Percentiles rank a stretch among this genome's conserved stretches.
These are phyloP conservation scores for Hypotaenidia philippensis DNA, from an alignment of 2,797 vertebrate genomes.

Conservation along the genomic window DNA sequence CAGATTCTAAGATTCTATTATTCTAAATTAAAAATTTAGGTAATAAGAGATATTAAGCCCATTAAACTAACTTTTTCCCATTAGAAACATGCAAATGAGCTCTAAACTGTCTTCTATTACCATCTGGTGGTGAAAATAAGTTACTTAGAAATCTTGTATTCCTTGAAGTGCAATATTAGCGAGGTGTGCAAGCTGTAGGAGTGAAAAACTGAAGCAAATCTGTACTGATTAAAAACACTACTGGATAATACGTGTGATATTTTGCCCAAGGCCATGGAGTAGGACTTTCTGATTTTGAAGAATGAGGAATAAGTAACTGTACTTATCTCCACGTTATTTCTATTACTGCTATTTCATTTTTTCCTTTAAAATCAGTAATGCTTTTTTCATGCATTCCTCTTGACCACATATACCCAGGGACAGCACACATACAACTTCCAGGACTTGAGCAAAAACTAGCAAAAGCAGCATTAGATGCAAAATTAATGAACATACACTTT, in stretches of 20 bases:
- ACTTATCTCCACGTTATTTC: neutral
- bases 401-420: neutral
- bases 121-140: conserved; percentile 44
- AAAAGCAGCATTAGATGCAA: neutral
- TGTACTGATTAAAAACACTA: neutral
- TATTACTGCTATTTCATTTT: neutral
- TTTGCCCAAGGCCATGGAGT: neutral
- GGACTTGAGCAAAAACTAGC: neutral
- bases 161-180: neutral
- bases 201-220: neutral
- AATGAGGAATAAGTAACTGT: neutral
- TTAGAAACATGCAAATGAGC: neutral
- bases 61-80: neutral
- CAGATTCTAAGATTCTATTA: neutral
- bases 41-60: neutral
- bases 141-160: neutral
- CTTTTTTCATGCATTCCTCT: neutral
- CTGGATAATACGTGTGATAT: neutral
- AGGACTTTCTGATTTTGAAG: neutral
- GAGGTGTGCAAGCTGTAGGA: neutral
- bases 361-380: neutral
- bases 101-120: conserved; percentile 36
- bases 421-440: fast-evolving
- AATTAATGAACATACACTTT: neutral
- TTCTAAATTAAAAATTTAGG: neutral